Evolutionary conservation across 1,140 invertebrate genomes (phyloP), one percentile per base, ranked within the genome.

Genomic region (Anagrus nilaparvatae): DNA sequence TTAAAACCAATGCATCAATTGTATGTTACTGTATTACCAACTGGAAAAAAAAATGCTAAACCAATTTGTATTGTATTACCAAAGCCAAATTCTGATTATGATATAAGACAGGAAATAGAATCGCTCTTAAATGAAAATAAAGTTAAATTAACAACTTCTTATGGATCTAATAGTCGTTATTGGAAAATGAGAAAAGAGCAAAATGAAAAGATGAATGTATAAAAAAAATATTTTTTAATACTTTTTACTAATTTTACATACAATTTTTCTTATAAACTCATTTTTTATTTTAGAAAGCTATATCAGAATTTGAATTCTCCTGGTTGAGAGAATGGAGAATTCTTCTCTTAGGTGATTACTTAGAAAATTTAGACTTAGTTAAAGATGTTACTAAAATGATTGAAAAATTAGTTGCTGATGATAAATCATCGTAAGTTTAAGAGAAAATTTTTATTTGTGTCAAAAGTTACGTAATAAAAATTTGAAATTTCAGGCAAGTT

Each of bases 301-400:
- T 79, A 23, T 59, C 67, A 14, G 66, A 69, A 41, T 72, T 83
- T 55, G 78, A 81, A 47, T 68, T 67, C 10, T 58, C 69, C 21
- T 81, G 78, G 77, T 59, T 83, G 3, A 70, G 72, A 25, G 71
- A 74, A 24, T 82, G 76, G 73, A 73, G 70, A 52, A 60, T 74
- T 35, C 51, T 81, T 31, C 65, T 82, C 27, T 63, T 73, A 4
- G 76, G 76, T 13, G 71, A 72, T 53, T 53, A 72, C 13, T 29
- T 65, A 16, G 70, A 75, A 45, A 43, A 63, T 12, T 42, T 51
- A 14, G 41, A 50, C 14, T 28, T 59, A 32, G 48, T 53, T 28
- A 40, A 48, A 38, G 52, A 46, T 4, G 50, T 72, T 10, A 52
- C 59, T 19, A 47, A 65, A 10, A 66, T 63, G 46, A 55, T 78